These are phyloP conservation scores for Dolomedes plantarius DNA, from an alignment of 2,888 invertebrate species.

Conservation along the genomic window DNA sequence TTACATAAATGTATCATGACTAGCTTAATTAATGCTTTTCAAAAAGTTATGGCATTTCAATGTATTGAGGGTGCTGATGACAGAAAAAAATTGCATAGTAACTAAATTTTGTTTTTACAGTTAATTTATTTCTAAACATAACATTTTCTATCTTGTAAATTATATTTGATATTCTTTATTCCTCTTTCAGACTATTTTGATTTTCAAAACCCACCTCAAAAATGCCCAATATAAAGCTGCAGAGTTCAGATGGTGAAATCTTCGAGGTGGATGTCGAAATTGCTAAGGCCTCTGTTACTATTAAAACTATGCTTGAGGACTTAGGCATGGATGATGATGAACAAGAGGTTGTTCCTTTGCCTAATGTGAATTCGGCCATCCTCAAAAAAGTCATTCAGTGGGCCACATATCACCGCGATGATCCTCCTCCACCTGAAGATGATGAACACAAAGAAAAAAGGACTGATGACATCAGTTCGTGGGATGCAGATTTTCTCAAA, in stretches of 20 bases:
- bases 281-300: slow-evolving; percentile 79
- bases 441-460: slow-evolving; percentile 98
- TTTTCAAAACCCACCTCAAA: too few species aligned
- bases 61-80: too few species aligned
- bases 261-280: slow-evolving; percentile 79
- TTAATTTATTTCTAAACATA: too few species aligned
- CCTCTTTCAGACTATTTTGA: too few species aligned
- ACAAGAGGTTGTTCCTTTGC: slow-evolving; percentile 95
- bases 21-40: too few species aligned
- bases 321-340: slow-evolving; percentile 81
- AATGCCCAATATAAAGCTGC: slow-evolving; percentile 78
- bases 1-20: too few species aligned
- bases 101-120: too few species aligned
- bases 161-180: too few species aligned
- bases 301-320: slow-evolving; percentile 80
- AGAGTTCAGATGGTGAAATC: slow-evolving; percentile 78
- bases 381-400: slow-evolving; percentile 87
- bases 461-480: slow-evolving; percentile 98
- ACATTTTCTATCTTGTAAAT: too few species aligned
- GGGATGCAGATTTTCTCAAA: slow-evolving; percentile 97
- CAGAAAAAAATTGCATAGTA: too few species aligned
- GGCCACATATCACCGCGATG: slow-evolving; percentile 93
- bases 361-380: slow-evolving; percentile 98
- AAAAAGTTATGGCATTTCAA: too few species aligned
- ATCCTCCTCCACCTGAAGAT: slow-evolving; percentile 96